Evolutionary conservation across 2,113 vertebrate species (phyloP).

Genomic region (Atrichornis clamosus): DNA sequence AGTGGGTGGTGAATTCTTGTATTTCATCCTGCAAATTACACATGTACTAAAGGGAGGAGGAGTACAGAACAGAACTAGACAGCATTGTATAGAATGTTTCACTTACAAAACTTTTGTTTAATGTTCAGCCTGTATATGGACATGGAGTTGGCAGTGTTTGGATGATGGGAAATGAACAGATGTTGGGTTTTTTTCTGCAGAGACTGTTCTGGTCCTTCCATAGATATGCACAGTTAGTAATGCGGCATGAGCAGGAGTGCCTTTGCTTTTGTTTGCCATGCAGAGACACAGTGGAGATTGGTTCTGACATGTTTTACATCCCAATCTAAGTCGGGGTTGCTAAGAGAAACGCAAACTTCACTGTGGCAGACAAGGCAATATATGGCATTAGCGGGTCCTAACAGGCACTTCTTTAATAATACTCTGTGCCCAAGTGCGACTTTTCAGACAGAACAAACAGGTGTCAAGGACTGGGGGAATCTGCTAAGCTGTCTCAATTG

Average conservation of each 20-base stretch:
- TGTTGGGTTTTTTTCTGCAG: neutral
- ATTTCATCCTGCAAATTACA: conserved; percentile 11
- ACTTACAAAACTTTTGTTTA: neutral
- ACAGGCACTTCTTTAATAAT: neutral
- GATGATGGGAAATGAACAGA: neutral
- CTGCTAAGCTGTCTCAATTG: neutral
- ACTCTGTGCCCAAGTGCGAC: neutral
- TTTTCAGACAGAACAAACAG: neutral
- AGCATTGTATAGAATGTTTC: neutral
- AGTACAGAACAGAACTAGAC: conserved; percentile 10
- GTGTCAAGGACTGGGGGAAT: neutral
- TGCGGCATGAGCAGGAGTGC: neutral
- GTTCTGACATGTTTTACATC: neutral
- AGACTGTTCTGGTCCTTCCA: neutral
- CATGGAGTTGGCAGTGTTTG: neutral
- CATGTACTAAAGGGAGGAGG: neutral
- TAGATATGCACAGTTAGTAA: neutral
- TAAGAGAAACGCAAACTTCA: neutral
- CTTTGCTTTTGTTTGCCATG: neutral
- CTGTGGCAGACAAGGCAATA: neutral
- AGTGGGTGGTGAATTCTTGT: conserved; percentile 21
- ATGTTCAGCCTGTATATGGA: neutral
- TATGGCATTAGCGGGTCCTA: neutral
- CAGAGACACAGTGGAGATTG: neutral
- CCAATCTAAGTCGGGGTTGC: neutral